These are phyloP conservation scores for Caenorhabditis briggsae DNA, from an alignment of 1,140 invertebrate species.

Conservation along the genomic window DNA sequence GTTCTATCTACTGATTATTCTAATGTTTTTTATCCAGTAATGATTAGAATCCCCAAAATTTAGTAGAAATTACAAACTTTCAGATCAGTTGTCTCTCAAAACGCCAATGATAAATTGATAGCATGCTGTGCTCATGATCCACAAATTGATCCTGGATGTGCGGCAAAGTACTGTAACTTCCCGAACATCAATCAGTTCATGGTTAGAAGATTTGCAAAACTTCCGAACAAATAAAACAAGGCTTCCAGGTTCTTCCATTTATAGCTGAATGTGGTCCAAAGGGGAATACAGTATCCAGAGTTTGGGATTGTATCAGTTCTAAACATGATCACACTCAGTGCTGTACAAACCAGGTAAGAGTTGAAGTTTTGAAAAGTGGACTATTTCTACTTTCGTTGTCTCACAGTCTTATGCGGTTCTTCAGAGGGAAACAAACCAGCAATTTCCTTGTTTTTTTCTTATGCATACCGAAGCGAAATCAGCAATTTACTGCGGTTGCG, in stretches of 20 bases:
- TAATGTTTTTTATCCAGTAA: background rate
- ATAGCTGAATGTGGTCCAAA: constrained; percentile 52
- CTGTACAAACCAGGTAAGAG: constrained; percentile 54
- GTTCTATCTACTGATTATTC: constrained; percentile 2
- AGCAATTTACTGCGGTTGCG: background rate
- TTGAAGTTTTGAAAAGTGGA: too few species aligned
- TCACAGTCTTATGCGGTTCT: too few species aligned
- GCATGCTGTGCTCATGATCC: constrained; percentile 51
- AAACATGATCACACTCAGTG: constrained; percentile 47
- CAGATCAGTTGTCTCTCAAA: background rate
- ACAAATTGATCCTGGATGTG: constrained; percentile 55
- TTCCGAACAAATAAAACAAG: background rate
- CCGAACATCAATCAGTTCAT: constrained; percentile 36
- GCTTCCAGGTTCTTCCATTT: constrained; percentile 52
- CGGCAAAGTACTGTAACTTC: constrained; percentile 55
- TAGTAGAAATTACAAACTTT: background rate
- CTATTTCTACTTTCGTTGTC: too few species aligned
- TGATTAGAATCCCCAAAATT: background rate
- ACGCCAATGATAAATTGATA: constrained; percentile 51
- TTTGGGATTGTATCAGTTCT: constrained; percentile 60
- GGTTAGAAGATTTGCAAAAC: background rate
- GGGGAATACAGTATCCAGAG: constrained; percentile 51
- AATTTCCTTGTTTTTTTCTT: too few species aligned
- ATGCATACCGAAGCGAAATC: too few species aligned
- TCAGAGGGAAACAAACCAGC: too few species aligned